Percentiles rank a stretch among this genome's conserved stretches.
Evolutionary conservation across 2,888 invertebrate genomes (phyloP).

Genomic region (Acrobasis repandana): DNA sequence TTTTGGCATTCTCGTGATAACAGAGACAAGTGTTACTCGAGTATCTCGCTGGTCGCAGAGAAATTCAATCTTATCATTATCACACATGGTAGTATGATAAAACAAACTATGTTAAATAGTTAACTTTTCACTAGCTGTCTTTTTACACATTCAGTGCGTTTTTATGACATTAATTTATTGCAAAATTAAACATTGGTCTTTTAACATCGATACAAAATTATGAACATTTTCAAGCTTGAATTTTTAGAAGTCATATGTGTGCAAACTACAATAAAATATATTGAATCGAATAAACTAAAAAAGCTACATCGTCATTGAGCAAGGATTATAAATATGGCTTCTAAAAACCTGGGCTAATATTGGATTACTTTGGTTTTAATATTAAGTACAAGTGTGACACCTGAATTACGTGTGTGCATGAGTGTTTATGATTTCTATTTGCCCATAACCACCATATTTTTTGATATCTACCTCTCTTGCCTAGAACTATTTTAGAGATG

Average conservation of each 20-base stretch:
- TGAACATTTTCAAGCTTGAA: not conserved
- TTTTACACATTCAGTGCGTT: not conserved
- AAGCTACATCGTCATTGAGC: not conserved
- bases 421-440: conserved; percentile 56
- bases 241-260: not conserved
- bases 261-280: not conserved
- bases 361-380: conserved; percentile 34
- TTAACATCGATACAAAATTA: not conserved
- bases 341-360: conserved; percentile 21
- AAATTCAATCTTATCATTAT: not conserved
- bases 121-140: not conserved
- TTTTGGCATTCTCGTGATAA: conserved; percentile 1
- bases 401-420: conserved; percentile 53
- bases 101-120: not conserved
- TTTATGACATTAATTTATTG: too few relatives aligned
- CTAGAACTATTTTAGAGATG: conserved; percentile 3
- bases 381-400: not conserved
- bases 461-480: not conserved
- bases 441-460: conserved; percentile 69
- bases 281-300: not conserved
- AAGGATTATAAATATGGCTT: conserved; percentile 13
- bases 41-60: not conserved
- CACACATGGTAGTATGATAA: not conserved
- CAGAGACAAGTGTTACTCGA: not conserved
- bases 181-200: too few relatives aligned